Percentiles rank a stretch among this genome's conserved stretches.
Conservation (phyloP, 1,140 invertebrate genomes). For the Drosophila aff. region DNA sequence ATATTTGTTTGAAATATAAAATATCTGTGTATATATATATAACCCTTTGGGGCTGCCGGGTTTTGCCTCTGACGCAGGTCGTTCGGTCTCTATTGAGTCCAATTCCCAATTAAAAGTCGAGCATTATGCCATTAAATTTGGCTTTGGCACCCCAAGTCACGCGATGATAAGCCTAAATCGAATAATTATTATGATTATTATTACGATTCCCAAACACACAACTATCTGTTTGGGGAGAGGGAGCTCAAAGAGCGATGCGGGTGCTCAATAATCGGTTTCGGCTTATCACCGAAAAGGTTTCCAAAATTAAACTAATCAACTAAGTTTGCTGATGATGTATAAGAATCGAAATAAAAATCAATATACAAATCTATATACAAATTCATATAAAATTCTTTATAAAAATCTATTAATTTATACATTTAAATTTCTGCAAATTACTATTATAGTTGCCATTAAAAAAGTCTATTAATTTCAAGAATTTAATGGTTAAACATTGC, state of each 20-base stretch:
- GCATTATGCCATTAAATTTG: slow-evolving; percentile 39
- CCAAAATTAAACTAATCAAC: slow-evolving; percentile 4
- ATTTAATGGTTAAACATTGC: background rate
- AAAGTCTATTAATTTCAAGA: background rate
- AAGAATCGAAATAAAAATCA: too few species aligned
- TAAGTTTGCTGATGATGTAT: background rate
- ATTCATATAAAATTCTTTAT: background rate
- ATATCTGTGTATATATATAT: background rate
- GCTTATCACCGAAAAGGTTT: background rate
- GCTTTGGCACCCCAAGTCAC: slow-evolving; percentile 46
- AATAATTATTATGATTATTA: slow-evolving; percentile 55
- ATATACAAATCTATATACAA: background rate
- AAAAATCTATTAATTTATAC: too few species aligned
- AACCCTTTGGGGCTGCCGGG: slow-evolving; percentile 16
- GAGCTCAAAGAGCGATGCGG: background rate
- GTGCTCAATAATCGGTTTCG: slow-evolving; percentile 10
- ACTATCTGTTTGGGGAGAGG: slow-evolving; percentile 36
- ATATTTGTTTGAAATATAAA: slow-evolving; percentile 44
- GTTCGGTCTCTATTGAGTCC: background rate
- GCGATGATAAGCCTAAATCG: slow-evolving; percentile 80
- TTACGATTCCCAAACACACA: background rate
- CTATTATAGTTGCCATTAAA: background rate
- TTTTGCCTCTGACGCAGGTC: slow-evolving; percentile 47
- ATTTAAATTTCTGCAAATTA: background rate
- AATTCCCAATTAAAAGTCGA: slow-evolving; percentile 51